Conservation (phyloP, 1,140 invertebrate genomes). For the Phortica variegata region DNA sequence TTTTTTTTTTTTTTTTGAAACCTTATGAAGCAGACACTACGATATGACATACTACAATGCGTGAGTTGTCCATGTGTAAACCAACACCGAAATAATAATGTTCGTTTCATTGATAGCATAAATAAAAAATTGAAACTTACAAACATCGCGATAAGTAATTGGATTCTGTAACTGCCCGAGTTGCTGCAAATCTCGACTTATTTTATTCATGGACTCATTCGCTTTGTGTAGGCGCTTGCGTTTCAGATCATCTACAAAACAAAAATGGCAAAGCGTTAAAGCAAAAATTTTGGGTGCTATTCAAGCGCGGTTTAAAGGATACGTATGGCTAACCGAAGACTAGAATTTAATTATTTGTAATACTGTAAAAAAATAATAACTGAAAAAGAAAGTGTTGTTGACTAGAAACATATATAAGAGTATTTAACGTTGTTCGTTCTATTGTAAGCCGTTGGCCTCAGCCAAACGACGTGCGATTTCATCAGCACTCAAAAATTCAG, state of each 20-base stretch:
- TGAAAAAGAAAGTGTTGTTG: slow-evolving; percentile 9
- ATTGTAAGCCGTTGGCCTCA: slow-evolving; percentile 42
- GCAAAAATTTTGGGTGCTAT: slow-evolving; percentile 10
- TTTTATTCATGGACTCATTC: slow-evolving; percentile 23
- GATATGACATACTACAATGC: too few relatives aligned
- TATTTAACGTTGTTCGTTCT: background rate
- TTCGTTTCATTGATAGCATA: too few relatives aligned
- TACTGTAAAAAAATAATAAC: slow-evolving; percentile 41
- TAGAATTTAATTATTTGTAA: slow-evolving; percentile 22
- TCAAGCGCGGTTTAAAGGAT: slow-evolving; percentile 5
- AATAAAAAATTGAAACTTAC: too few relatives aligned
- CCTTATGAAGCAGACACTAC: too few relatives aligned
- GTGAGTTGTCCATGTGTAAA: too few relatives aligned
- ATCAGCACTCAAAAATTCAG: slow-evolving; percentile 58
- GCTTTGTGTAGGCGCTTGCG: slow-evolving; percentile 22
- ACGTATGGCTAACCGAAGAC: slow-evolving; percentile 8
- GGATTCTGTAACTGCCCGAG: too few relatives aligned
- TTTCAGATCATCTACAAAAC: slow-evolving; percentile 26
- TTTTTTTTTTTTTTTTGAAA: too few relatives aligned
- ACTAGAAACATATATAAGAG: slow-evolving; percentile 2
- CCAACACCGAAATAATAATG: too few relatives aligned
- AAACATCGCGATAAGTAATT: too few relatives aligned
- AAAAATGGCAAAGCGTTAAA: slow-evolving; percentile 17
- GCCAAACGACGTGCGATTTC: slow-evolving; percentile 46
- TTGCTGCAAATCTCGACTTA: too few relatives aligned